These are phyloP conservation scores for Pseudomugil gertrudae DNA, from an alignment of 2,797 vertebrate species.

Conservation along the genomic window DNA sequence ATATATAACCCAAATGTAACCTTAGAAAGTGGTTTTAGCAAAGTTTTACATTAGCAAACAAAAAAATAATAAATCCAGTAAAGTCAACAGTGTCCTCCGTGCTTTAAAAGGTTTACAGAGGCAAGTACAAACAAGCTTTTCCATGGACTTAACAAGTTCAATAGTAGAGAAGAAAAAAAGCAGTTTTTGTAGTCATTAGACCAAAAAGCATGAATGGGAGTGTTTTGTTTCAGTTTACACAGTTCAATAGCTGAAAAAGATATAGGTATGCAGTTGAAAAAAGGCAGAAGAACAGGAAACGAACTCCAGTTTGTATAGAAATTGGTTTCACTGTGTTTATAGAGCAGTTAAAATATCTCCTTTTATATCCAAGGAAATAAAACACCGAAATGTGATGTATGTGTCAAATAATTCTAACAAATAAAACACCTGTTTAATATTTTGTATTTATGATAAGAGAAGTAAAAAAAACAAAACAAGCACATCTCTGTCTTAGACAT, in stretches of 20 bases:
- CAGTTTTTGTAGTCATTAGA: background rate
- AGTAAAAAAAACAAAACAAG: background rate
- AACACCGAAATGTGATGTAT: background rate
- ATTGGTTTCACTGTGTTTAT: too few species aligned
- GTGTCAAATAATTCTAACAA: too few species aligned
- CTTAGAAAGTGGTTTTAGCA: background rate
- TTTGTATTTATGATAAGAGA: background rate
- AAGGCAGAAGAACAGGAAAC: background rate
- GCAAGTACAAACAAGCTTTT: background rate
- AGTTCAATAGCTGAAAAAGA: background rate
- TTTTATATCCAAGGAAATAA: background rate
- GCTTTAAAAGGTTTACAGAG: conserved; percentile 2
- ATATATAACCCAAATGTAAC: background rate
- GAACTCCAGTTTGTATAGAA: too few species aligned
- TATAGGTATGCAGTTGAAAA: background rate
- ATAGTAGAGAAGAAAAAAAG: background rate
- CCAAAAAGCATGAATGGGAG: background rate
- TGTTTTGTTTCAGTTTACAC: background rate
- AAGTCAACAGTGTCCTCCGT: background rate
- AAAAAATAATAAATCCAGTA: conserved; percentile 17
- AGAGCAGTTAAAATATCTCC: background rate
- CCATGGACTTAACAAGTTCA: background rate
- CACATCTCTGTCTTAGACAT: background rate
- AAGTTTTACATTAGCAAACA: background rate
- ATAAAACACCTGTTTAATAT: background rate